Evolutionary conservation across 2,888 invertebrate genomes (phyloP).

Genomic region (Dioctria rufipes): DNA sequence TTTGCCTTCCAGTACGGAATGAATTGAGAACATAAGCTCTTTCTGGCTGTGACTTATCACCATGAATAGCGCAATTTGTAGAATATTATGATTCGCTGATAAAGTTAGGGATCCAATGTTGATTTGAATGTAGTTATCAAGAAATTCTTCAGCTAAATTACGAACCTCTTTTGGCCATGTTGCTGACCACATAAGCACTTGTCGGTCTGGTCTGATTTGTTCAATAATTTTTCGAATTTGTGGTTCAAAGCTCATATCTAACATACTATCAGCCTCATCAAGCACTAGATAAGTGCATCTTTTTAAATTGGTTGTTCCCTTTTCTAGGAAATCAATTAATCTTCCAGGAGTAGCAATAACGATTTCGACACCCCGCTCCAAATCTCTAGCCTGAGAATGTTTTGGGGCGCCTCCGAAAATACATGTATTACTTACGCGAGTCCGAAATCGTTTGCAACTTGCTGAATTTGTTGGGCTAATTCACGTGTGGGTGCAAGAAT

Average conservation of each 20-base stretch:
- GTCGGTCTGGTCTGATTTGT: slow-evolving; percentile 90
- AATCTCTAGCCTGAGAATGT: slow-evolving; percentile 88
- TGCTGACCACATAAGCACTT: slow-evolving; percentile 98
- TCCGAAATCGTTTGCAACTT: slow-evolving; percentile 94
- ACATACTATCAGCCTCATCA: slow-evolving; percentile 94
- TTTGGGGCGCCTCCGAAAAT: slow-evolving; percentile 99
- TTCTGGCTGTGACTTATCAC: slow-evolving; percentile 94
- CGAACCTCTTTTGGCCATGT: slow-evolving; percentile 99
- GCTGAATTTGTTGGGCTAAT: slow-evolving; percentile 91
- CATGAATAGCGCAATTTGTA: slow-evolving; percentile 93
- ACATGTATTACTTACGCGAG: slow-evolving; percentile 91
- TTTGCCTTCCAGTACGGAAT: slow-evolving; percentile 83
- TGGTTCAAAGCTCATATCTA: slow-evolving; percentile 99
- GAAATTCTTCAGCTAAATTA: slow-evolving; percentile 94
- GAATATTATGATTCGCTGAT: slow-evolving; percentile 91
- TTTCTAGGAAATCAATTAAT: slow-evolving; percentile 94
- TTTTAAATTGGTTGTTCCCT: slow-evolving; percentile 83
- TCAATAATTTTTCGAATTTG: slow-evolving; percentile 97
- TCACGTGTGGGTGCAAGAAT: slow-evolving; percentile 92
- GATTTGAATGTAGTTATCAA: slow-evolving; percentile 95
- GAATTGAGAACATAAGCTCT: slow-evolving; percentile 89
- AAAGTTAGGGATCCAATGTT: slow-evolving; percentile 96
- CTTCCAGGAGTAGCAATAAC: slow-evolving; percentile 97
- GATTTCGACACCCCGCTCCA: slow-evolving; percentile 93
- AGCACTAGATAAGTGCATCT: slow-evolving; percentile 88